Base-by-base conservation (phyloP, 2,888 invertebrate genomes). In the Agrochola litura region DNA sequence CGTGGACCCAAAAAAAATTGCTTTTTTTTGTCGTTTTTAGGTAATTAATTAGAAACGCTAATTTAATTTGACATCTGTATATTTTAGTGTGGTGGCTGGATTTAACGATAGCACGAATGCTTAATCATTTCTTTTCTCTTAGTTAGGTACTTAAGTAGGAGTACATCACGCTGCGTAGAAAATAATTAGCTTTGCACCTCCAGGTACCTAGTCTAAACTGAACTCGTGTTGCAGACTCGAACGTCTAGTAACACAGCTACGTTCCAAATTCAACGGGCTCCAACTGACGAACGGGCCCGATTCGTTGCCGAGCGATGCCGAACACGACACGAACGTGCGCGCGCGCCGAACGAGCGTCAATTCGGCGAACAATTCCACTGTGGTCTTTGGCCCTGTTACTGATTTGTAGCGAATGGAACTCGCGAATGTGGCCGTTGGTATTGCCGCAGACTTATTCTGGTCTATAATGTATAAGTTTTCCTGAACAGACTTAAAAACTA, bases 341-440 rank as follows among this genome's bases (percentile, higher is more conserved):
- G 89, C 92, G 71, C 93, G 94, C 30, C 91, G 94, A 37, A 92
- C 95, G 64, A 95, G 95, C 91, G 88, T 92, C 88, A 95, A 95
- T 89, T 94, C 95, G 30, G 92, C 94, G 73, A 94, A 94, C 76
- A 94, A 93, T 86, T 92, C 95, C 25, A 95, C 95, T 56, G 97
- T 97, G 54, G 95, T 97, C 68, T 97, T 97, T 84, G 97, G 97
- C 30, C 97, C 97, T 25, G 97, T 97, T 30, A 97, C 97, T 4
- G 97, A 97, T 91, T 97, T 97, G 95, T 97, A 96, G 95, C 96
- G 95, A 94, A 95, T 89, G 90, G 91, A 91, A 83, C 63, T 92
- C 77, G 90, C 87, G 81, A 91, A 91, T 81, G 86, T 90, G 81
- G 90, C 91, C 73, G 91, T 92, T 82, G 88, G 85, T 46, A 80